These are phyloP conservation scores for Rhopalosiphum padi DNA, from an alignment of 1,140 invertebrate genomes.

Conservation along the genomic window DNA sequence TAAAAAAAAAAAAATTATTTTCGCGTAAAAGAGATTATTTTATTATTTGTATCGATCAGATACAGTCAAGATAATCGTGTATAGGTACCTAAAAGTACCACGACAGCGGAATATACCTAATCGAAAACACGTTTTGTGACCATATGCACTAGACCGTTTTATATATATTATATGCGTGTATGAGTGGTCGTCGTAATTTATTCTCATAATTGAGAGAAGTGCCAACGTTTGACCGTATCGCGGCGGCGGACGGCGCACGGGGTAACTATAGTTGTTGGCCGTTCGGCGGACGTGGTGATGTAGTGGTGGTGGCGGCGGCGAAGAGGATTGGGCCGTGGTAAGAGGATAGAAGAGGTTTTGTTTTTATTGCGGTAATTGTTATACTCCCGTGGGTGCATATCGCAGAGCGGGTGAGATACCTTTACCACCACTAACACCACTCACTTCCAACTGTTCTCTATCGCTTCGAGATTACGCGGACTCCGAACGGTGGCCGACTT, in stretches of 20 bases:
- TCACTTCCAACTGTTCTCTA: background rate
- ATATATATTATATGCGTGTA: background rate
- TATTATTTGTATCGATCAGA: background rate
- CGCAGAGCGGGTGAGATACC: background rate
- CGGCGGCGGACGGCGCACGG: no score
- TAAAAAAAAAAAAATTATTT: no score
- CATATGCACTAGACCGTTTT: background rate
- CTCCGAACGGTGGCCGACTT: background rate
- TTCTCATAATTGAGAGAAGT: constrained; percentile 18
- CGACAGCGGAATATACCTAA: background rate
- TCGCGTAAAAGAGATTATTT: background rate
- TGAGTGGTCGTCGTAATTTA: background rate
- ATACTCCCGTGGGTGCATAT: background rate
- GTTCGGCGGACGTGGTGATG: background rate
- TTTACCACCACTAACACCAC: background rate
- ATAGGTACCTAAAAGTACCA: background rate
- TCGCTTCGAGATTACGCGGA: background rate
- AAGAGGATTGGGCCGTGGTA: background rate
- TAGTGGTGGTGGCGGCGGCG: no score
- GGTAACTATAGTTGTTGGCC: background rate
- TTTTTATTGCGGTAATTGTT: constrained; percentile 54
- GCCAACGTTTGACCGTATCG: constrained; percentile 11
- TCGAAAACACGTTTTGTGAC: background rate
- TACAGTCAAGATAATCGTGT: background rate
- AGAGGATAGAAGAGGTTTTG: background rate